These are phyloP conservation scores for Manis javanica DNA, from an alignment of 2,797 vertebrate species.

Conservation along the genomic window DNA sequence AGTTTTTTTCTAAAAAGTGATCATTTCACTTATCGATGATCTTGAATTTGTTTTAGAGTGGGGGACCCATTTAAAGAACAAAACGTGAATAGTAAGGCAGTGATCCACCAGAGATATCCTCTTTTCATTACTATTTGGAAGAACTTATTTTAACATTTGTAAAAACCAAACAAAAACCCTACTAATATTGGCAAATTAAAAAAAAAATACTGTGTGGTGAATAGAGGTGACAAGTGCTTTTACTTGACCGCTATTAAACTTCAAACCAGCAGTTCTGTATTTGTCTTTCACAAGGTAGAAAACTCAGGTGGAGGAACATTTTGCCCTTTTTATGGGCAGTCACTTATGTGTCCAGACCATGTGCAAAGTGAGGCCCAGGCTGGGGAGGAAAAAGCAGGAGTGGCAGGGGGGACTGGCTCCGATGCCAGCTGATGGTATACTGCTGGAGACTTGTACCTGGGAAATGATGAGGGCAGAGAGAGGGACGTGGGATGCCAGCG, in stretches of 20 bases:
- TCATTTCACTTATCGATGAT: background rate
- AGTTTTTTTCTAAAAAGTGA: conserved; percentile 11
- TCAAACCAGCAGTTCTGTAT: conserved; percentile 54
- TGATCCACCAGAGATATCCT: background rate
- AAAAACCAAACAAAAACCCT: conserved; percentile 28
- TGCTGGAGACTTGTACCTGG: conserved; percentile 91
- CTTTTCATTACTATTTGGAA: conserved; percentile 7
- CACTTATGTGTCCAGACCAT: conserved; percentile 59
- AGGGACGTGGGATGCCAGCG: conserved; percentile 94
- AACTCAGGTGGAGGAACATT: background rate
- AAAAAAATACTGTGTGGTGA: conserved; percentile 64
- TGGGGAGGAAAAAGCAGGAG: conserved; percentile 76
- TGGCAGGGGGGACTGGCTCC: conserved; percentile 3
- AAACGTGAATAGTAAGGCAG: background rate
- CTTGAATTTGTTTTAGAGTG: background rate
- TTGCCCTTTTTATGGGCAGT: background rate
- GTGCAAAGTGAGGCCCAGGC: conserved; percentile 79
- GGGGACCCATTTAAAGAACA: background rate
- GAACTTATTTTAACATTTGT: conserved; percentile 13
- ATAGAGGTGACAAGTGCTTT: conserved; percentile 59
- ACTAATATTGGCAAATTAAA: conserved; percentile 38
- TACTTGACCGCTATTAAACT: background rate
- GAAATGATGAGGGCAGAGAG: conserved; percentile 95
- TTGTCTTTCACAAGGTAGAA: conserved; percentile 70
- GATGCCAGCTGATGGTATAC: conserved; percentile 85